These are phyloP conservation scores for Atta cephalotes DNA, from an alignment of 1,140 invertebrate genomes.

Conservation along the genomic window DNA sequence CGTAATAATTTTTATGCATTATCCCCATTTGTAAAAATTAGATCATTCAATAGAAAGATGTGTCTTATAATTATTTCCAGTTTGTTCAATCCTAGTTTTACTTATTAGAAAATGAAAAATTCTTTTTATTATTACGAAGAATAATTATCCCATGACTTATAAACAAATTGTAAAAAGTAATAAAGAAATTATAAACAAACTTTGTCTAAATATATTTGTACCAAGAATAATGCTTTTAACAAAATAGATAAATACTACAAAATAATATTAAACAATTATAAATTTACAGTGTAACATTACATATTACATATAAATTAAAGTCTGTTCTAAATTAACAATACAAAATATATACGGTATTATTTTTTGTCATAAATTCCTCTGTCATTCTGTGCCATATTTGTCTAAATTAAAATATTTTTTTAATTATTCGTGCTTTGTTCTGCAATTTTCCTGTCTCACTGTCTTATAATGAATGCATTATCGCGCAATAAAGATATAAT, in stretches of 20 bases:
- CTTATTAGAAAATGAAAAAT: slow-evolving; percentile 33
- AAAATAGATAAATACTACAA: slow-evolving; percentile 66
- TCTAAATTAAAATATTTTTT: slow-evolving; percentile 39
- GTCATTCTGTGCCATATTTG: slow-evolving; percentile 28
- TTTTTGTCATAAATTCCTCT: slow-evolving; percentile 23
- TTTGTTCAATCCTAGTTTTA: slow-evolving; percentile 5
- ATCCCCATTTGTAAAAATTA: slow-evolving; percentile 19
- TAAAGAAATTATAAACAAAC: slow-evolving; percentile 57
- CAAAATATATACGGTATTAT: neutral
- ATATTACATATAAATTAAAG: slow-evolving; percentile 44
- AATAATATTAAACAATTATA: slow-evolving; percentile 57
- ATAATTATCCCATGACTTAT: neutral
- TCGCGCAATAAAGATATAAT: slow-evolving; percentile 31
- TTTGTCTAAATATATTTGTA: slow-evolving; percentile 71
- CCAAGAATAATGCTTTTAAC: slow-evolving; percentile 55
- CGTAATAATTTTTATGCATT: neutral
- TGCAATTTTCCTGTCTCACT: neutral
- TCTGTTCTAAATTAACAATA: slow-evolving; percentile 25
- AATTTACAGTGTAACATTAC: slow-evolving; percentile 42
- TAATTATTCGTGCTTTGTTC: slow-evolving; percentile 17
- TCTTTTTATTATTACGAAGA: neutral
- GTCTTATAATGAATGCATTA: neutral
- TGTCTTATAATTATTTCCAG: slow-evolving; percentile 14
- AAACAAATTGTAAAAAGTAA: slow-evolving; percentile 43
- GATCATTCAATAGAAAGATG: slow-evolving; percentile 12